Percentiles rank a stretch among this genome's conserved stretches.
These are phyloP conservation scores for Pristis pectinata DNA, from an alignment of 2,797 vertebrate genomes.

Conservation along the genomic window DNA sequence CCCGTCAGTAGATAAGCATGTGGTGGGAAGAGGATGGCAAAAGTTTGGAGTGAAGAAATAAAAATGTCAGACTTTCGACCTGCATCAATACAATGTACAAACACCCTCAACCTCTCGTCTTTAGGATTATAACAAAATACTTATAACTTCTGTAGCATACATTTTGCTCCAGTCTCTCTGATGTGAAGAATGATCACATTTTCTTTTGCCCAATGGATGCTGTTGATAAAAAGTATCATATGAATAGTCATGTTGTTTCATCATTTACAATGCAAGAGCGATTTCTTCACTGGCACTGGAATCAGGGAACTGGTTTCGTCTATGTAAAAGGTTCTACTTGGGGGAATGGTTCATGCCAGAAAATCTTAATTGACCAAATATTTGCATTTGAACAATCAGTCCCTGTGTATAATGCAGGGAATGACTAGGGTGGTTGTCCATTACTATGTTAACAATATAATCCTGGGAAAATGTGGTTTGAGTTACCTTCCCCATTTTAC, in stretches of 20 bases:
- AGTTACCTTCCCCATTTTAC: background rate
- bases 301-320: background rate
- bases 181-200: background rate
- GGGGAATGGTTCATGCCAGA: background rate
- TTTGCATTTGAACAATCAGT: slow-evolving; percentile 24
- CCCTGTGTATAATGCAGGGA: background rate
- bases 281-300: background rate
- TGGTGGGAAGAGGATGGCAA: background rate
- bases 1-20: background rate
- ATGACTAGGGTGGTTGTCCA: background rate
- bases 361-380: slow-evolving; percentile 4
- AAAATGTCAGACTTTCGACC: background rate
- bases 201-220: background rate
- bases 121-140: background rate
- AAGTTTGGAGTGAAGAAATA: background rate
- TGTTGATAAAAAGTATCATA: background rate
- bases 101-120: background rate
- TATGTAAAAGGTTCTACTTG: background rate
- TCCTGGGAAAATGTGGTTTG: background rate
- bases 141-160: background rate
- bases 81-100: background rate
- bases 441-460: background rate
- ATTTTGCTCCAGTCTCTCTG: no score
- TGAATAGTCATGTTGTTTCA: background rate
- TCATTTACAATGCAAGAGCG: background rate